phyloP scores from a whole-genome alignment of 2,113 vertebrate species.

The Cheirogaleus medius region DNA sequence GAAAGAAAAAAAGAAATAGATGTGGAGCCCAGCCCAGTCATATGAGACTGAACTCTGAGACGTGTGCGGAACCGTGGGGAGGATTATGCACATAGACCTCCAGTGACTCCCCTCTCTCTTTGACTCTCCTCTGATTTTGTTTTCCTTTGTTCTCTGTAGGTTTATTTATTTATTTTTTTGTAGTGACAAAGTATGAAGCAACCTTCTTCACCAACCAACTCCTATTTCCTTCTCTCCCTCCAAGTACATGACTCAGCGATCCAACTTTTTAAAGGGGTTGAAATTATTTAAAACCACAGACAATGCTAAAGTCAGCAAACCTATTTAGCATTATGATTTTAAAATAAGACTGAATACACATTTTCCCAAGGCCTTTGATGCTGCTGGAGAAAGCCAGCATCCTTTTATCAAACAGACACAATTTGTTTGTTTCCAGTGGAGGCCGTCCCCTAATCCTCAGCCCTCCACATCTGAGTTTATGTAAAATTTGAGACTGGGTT shows the following conservation, averaged over 20 bases:
- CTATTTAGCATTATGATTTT: background rate
- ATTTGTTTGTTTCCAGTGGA: background rate
- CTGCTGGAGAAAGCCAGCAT: background rate
- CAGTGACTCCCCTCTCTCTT: background rate
- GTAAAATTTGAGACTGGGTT: background rate
- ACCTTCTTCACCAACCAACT: background rate
- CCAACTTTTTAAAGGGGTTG: constrained; percentile 32
- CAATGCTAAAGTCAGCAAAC: constrained; percentile 43
- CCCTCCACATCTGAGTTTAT: background rate
- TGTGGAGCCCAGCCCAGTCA: background rate
- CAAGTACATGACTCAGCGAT: background rate
- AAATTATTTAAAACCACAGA: constrained; percentile 34
- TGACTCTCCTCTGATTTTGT: background rate
- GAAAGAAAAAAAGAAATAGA: no score
- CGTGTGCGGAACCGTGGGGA: background rate
- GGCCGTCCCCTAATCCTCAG: background rate
- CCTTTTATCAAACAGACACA: background rate
- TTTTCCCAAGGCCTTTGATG: background rate
- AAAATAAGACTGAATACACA: background rate
- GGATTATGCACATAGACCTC: background rate
- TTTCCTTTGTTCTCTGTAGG: background rate
- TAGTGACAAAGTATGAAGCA: background rate
- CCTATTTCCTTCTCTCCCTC: background rate
- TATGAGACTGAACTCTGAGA: background rate
- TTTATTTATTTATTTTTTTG: background rate